A percentile compares a stretch with the other conserved stretches of the same genome.
phyloP scores from a whole-genome alignment of 2,113 vertebrate species.

The Heterocephalus glaber region DNA sequence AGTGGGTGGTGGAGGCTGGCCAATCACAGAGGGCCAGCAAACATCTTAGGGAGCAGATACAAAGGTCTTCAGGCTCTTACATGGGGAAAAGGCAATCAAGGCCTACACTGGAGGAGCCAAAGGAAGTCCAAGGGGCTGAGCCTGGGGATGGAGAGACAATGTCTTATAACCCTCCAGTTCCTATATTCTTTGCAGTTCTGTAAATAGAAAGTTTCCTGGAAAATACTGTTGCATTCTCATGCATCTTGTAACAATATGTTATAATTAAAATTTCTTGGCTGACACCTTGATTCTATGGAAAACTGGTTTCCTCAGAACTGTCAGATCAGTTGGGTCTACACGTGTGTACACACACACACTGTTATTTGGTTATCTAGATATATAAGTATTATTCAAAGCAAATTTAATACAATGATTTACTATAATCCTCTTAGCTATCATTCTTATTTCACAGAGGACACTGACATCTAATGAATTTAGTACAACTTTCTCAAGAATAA shows the following conservation, averaged over 20 bases:
- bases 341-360: neutral
- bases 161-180: neutral
- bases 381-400: neutral
- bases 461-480: neutral
- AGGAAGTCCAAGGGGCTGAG: neutral
- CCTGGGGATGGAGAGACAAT: neutral
- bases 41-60: neutral
- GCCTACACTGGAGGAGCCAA: neutral
- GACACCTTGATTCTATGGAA: neutral
- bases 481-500: neutral
- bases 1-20: neutral
- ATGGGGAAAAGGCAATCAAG: neutral
- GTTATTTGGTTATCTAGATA: neutral
- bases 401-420: neutral
- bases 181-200: neutral
- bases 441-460: neutral
- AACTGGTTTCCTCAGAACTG: neutral
- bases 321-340: neutral
- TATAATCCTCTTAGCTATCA: slow-evolving; percentile 28
- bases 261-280: neutral
- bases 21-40: neutral
- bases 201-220: neutral
- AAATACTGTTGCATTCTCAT: neutral
- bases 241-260: neutral
- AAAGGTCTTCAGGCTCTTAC: neutral